Evolutionary conservation across 2,888 invertebrate genomes (phyloP), one percentile per base, ranked within the genome.

Genomic region (Chymomyza procnemis): DNA sequence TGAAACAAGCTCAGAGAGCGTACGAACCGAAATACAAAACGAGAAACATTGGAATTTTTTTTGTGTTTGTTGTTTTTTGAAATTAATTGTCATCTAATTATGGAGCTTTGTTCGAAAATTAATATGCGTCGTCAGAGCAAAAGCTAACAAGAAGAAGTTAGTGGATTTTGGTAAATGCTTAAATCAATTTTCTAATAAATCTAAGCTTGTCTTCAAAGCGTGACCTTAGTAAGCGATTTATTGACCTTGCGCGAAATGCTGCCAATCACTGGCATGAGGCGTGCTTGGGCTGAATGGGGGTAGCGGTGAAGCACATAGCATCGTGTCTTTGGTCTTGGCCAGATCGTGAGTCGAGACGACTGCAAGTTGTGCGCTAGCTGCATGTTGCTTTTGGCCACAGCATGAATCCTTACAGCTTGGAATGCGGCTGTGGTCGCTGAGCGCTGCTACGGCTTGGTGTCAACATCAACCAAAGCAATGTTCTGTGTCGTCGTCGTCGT

Each of bases 341-440:
- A 14, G n/a, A 50, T 50, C 18, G 50, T 50, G 54, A 54, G 54
- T 18, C 54, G 4, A 14, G 54, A 12, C 21, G 54, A 21, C 14
- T 54, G 19, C 9, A 54, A 54, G 21, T 54, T 21, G 54, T 50
- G 59, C 34, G n/a, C 16, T 64, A 55, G 18, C 57, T 12, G 34
- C 55, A 18, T 61, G 52, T 22, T 52, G 52, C 16, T 63, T 34
- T 48, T 52, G 30, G 5, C 52, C 18, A 18, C 34, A 61, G 50
- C 56, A 73, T 68, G 87, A 87, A 87, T 85, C 84, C 81, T 83
- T 81, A 85, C 80, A 84, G 76, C 52, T 78, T 70, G 82, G 82
- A 81, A 81, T 67, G 70, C 21, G 59, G 62, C 8, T 66, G 71
- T 55, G 68, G 68, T 61, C 47, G 70, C 12, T 61, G 6, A 46